Conservation (phyloP, 2,888 invertebrate species). For the Lapara coniferarum region DNA sequence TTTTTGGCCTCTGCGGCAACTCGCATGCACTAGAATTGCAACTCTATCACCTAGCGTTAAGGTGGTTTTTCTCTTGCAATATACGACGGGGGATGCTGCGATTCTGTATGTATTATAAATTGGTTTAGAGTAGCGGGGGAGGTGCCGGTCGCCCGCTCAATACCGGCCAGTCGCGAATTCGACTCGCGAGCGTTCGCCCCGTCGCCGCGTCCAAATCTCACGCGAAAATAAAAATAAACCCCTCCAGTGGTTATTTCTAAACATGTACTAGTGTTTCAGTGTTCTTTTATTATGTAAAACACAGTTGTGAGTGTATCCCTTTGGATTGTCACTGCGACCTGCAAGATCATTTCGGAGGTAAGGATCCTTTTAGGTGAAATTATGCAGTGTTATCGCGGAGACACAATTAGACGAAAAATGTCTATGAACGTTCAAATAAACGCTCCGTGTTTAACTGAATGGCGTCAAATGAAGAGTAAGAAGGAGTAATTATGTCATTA, state of each 20-base stretch:
- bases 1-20: conserved; percentile 80
- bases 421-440: conserved; percentile 6
- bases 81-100: conserved; percentile 76
- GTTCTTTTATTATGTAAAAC: conserved; percentile 10
- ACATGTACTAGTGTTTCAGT: conserved; percentile 10
- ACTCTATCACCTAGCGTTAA: conserved; percentile 35
- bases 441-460: conserved; percentile 16
- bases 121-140: conserved; percentile 80
- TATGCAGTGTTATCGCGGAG: neutral
- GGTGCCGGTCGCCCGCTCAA: conserved; percentile 71
- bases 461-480: conserved; percentile 11
- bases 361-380: conserved; percentile 19
- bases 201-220: conserved; percentile 37
- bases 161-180: conserved; percentile 73
- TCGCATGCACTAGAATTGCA: conserved; percentile 39
- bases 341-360: conserved; percentile 21
- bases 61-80: conserved; percentile 49
- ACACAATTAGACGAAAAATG: conserved; percentile 4
- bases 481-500: neutral
- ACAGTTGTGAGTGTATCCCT: conserved; percentile 13
- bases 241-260: conserved; percentile 29
- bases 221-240: conserved; percentile 53
- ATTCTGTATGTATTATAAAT: conserved; percentile 84
- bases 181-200: conserved; percentile 56
- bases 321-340: conserved; percentile 21